These are phyloP conservation scores for Leucophora obtusa DNA, from an alignment of 2,888 invertebrate species.

Conservation along the genomic window DNA sequence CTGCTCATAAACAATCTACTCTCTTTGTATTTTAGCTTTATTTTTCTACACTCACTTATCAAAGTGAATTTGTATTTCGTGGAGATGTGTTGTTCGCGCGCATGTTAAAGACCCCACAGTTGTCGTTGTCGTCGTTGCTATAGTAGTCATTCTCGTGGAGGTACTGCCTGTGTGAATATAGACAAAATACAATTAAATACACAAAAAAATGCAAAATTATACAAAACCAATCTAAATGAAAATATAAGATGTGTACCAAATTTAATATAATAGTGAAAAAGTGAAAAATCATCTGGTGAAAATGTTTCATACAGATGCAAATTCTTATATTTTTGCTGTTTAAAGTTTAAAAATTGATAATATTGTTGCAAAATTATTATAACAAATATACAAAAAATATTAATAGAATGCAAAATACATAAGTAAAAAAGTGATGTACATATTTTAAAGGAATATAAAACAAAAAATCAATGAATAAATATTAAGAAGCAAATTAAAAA, in stretches of 20 bases:
- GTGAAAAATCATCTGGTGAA: constrained; percentile 46
- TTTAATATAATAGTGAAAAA: constrained; percentile 14
- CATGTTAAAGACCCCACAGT: constrained; percentile 35
- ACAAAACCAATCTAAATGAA: constrained; percentile 24
- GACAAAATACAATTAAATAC: constrained; percentile 54
- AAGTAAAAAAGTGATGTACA: constrained; percentile 27
- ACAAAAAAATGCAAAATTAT: constrained; percentile 27
- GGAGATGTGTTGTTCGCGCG: constrained; percentile 53
- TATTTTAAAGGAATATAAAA: constrained; percentile 17
- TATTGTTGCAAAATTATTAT: constrained; percentile 50
- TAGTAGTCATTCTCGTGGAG: constrained; percentile 42
- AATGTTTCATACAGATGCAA: constrained; percentile 41
- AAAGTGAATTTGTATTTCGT: constrained; percentile 62
- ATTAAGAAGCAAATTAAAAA: not conserved
- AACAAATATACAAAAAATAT: constrained; percentile 12
- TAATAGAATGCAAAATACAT: constrained; percentile 36
- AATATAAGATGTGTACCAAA: constrained; percentile 22
- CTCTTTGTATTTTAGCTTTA: not conserved
- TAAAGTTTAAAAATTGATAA: constrained; percentile 50
- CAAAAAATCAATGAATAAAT: not conserved
- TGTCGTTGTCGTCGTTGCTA: constrained; percentile 23
- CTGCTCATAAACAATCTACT: no score
- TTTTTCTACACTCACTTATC: constrained; percentile 43
- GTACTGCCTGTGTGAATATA: constrained; percentile 45
- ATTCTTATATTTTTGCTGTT: constrained; percentile 39